A percentile compares a stretch with the other conserved stretches of the same genome.
These are phyloP conservation scores for Camponotus vicinus DNA, from an alignment of 1,140 invertebrate genomes.

Conservation along the genomic window DNA sequence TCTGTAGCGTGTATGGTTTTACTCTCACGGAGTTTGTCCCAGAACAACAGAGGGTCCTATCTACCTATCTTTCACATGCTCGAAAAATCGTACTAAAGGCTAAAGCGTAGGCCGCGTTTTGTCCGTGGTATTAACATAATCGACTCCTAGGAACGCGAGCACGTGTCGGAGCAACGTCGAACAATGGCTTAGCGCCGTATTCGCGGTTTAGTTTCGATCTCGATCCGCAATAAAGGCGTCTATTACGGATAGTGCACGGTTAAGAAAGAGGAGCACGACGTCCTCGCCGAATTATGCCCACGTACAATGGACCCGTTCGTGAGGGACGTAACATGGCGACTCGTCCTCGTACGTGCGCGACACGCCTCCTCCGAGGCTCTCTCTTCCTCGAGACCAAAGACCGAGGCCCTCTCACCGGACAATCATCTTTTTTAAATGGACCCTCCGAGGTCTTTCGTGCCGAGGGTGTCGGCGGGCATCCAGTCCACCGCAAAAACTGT, in stretches of 20 bases:
- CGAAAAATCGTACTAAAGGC: background rate
- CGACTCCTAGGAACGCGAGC: background rate
- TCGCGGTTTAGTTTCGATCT: background rate
- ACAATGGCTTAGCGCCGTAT: conserved; percentile 14
- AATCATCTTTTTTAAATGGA: conserved; percentile 4
- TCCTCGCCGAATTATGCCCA: conserved; percentile 36
- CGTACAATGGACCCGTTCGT: conserved; percentile 51
- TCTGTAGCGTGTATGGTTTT: background rate
- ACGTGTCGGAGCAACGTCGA: background rate
- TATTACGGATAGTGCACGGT: background rate
- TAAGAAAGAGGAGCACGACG: conserved; percentile 5
- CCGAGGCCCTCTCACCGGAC: too few relatives aligned
- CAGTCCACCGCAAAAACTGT: conserved; percentile 39
- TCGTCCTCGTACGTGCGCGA: conserved; percentile 45
- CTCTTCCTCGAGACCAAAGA: too few relatives aligned
- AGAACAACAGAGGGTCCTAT: background rate
- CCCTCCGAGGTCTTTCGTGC: conserved; percentile 14
- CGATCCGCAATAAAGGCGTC: conserved; percentile 18
- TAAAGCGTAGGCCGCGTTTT: background rate
- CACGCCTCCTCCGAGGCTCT: conserved; percentile 17
- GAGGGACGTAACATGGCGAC: conserved; percentile 25
- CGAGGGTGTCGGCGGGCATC: conserved; percentile 19
- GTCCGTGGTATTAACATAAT: conserved; percentile 4
- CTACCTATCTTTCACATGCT: conserved; percentile 27
- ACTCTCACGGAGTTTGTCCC: conserved; percentile 30